Percentiles rank a stretch among this genome's conserved stretches.
Conservation (phyloP, 2,113 vertebrate species). For the Tympanuchus pallidicinctus region DNA sequence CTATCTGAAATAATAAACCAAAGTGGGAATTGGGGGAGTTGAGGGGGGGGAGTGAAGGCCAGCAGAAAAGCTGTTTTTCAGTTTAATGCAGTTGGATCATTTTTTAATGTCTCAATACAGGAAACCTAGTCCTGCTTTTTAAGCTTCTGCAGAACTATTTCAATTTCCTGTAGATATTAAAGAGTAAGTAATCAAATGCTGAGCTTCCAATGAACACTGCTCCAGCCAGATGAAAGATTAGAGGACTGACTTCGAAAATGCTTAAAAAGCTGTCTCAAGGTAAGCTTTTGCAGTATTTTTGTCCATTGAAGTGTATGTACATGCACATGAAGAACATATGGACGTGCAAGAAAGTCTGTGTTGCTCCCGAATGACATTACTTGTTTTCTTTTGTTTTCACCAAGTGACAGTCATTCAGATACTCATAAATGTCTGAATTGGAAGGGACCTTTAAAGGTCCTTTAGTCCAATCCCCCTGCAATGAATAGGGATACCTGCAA, state of each 20-base stretch:
- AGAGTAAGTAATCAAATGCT: background rate
- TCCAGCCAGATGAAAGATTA: background rate
- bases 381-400: background rate
- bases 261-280: background rate
- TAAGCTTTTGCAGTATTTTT: background rate
- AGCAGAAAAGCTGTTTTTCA: background rate
- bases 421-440: background rate
- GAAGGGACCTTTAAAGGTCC: too few species aligned
- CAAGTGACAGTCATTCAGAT: background rate
- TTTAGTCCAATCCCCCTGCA: too few species aligned
- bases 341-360: background rate
- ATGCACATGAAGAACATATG: background rate
- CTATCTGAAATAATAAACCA: background rate
- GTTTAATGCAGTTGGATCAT: background rate
- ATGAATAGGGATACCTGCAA: too few species aligned
- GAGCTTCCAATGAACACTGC: background rate
- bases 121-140: background rate
- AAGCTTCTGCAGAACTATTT: background rate
- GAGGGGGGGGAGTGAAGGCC: background rate
- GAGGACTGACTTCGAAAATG: background rate
- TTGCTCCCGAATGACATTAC: background rate
- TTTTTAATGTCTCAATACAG: background rate
- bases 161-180: background rate
- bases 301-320: background rate
- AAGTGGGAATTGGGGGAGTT: background rate